Percentiles rank a stretch among this genome's conserved stretches.
Conservation (phyloP, 2,888 invertebrate genomes). For the Athrips mouffetella region DNA sequence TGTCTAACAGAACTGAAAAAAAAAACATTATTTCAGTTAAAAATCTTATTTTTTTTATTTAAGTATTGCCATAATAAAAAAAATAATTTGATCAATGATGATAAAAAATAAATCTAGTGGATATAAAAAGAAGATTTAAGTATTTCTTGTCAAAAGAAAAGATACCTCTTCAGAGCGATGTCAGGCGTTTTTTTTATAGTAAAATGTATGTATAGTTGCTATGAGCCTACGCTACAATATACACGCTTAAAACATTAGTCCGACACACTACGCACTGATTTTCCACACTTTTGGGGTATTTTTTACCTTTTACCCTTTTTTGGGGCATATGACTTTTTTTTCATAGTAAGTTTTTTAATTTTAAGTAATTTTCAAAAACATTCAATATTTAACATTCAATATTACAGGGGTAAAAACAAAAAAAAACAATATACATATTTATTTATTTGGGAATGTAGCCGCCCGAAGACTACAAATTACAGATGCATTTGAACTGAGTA, state of each 20-base stretch:
- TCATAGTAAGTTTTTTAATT: not conserved
- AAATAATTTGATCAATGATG: too few relatives aligned
- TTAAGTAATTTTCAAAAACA: not conserved
- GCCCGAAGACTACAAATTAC: conserved; percentile 2
- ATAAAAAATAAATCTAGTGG: too few relatives aligned
- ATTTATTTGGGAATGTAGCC: not conserved
- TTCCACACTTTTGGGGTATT: conserved; percentile 22
- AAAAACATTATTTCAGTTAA: too few relatives aligned
- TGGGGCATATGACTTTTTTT: not conserved
- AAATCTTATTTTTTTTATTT: too few relatives aligned
- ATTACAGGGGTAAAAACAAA: not conserved
- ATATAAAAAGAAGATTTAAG: not conserved
- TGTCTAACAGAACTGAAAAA: too few relatives aligned
- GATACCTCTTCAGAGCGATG: conserved; percentile 8
- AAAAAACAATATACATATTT: not conserved
- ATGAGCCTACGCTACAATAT: conserved; percentile 12
- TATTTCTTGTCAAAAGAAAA: conserved; percentile 9
- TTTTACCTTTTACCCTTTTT: not conserved
- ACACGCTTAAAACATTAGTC: conserved; percentile 40
- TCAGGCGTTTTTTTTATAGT: conserved; percentile 6
- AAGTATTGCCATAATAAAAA: too few relatives aligned
- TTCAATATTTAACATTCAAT: not conserved
- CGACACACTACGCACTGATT: conserved; percentile 60
- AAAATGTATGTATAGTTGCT: conserved; percentile 7
- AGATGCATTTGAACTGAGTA: not conserved